phyloP scores from a whole-genome alignment of 2,888 invertebrate species.

The Physocephala rufipes region DNA sequence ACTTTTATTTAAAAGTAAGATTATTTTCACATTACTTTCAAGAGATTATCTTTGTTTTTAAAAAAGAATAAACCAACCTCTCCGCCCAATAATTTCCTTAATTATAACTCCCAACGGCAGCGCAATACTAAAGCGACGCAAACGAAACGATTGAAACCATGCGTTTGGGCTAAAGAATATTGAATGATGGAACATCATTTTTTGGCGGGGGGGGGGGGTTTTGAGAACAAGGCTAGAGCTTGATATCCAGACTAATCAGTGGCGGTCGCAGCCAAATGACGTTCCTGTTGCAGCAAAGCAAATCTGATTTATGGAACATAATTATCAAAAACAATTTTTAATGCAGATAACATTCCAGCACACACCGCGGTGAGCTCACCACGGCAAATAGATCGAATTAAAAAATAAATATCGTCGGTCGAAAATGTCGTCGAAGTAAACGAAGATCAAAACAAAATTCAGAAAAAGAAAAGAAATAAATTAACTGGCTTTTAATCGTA shows the following conservation, averaged over 20 bases:
- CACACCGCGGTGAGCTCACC: background rate
- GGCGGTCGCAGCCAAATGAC: background rate
- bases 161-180: no score
- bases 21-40: background rate
- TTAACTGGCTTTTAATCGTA: slow-evolving; percentile 46
- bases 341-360: slow-evolving; percentile 32
- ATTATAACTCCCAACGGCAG: slow-evolving; percentile 21
- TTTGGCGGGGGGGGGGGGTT: background rate
- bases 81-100: slow-evolving; percentile 35
- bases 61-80: slow-evolving; percentile 3
- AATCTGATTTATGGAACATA: slow-evolving; percentile 36
- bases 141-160: no score
- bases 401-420: no score
- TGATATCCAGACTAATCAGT: background rate
- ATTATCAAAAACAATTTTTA: slow-evolving; percentile 30
- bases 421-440: background rate
- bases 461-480: slow-evolving; percentile 29
- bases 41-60: background rate
- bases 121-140: background rate
- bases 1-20: background rate
- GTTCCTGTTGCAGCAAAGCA: background rate
- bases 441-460: slow-evolving; percentile 5
- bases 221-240: background rate
- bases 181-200: background rate
- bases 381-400: slow-evolving; percentile 5